Base-by-base conservation (phyloP, 2,113 vertebrate species). In the Mormoops blainvillei region DNA sequence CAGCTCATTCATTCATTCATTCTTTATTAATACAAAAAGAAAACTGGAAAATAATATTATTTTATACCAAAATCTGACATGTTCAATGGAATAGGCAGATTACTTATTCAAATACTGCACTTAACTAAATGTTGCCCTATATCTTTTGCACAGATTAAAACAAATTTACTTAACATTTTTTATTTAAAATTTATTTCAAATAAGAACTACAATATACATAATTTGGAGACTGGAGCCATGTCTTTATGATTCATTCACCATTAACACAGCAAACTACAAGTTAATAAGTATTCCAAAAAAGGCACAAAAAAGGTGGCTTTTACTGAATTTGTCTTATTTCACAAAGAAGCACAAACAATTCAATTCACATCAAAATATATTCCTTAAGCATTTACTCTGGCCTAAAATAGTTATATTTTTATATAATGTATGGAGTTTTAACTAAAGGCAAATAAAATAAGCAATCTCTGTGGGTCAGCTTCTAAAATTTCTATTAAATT, bases 401-500 rank as follows among this genome's bases (percentile, higher is more conserved):
- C 52, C 33, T 82, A 71, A 93, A 71, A 70, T 12, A 58, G 33
- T 52, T 94, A 20, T 43, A 61, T 70, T 58, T 70, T 87, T 89
- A 89, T 41, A 33, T 45, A 77, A 31, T 18, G 1, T 50, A 77
- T 73, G 5, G 33, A 87, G 9, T 90, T 93, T 56, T 82, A 70
- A 76, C 20, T 58, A 70, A 89, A 68, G 33, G 10, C 38, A 82
- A 90, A 78, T 33, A 82, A 94, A 83, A 87, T 52, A 12, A 89
- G 15, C 68, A 89, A 71, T 48, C 73, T 54, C 31, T 73, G 5
- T 67, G 20, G 10, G 5, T 43, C 12, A 56, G 70, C 36, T 95
- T 91, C 54, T 67, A 52, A 77, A 95, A 68, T 58, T 83, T 92
- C n/a, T 78, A 83, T n/a, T 70, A 73, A 95, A 86, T 11, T 67